Conservation (phyloP, 2,888 invertebrate species). For the Charanyca ferruginea region DNA sequence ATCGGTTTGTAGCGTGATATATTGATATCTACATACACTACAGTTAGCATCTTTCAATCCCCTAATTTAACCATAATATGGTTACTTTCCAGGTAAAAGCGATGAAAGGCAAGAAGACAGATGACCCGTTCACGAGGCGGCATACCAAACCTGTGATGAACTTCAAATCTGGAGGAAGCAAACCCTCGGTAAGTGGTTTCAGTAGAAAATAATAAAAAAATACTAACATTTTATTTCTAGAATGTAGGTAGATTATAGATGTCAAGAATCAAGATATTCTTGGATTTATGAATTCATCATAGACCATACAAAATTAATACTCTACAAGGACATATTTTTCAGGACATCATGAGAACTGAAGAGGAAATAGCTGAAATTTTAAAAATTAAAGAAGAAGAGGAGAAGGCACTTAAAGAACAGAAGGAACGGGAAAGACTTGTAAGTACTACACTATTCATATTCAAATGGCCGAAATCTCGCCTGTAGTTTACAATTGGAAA, state of each 20-base stretch:
- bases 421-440: conserved; percentile 81
- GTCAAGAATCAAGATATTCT: too few species aligned
- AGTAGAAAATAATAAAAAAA: too few species aligned
- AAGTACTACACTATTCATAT: conserved; percentile 36
- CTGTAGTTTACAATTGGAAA: too few species aligned
- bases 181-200: conserved; percentile 74
- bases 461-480: too few species aligned
- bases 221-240: too few species aligned
- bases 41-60: not conserved
- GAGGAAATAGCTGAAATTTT: conserved; percentile 81
- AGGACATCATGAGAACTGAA: conserved; percentile 78
- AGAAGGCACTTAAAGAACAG: conserved; percentile 71
- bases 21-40: too few species aligned
- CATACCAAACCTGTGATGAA: conserved; percentile 97
- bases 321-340: too few species aligned
- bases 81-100: conserved; percentile 90
- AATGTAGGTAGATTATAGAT: too few species aligned
- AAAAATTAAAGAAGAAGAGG: conserved; percentile 85
- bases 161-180: conserved; percentile 91
- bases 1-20: too few species aligned
- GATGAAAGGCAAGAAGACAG: conserved; percentile 94
- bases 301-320: too few species aligned
- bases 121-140: conserved; percentile 97
- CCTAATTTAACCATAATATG: not conserved
- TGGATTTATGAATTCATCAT: too few species aligned